These are phyloP conservation scores for Rhimphoctona megacephalus DNA, from an alignment of 2,888 invertebrate species.

Conservation along the genomic window DNA sequence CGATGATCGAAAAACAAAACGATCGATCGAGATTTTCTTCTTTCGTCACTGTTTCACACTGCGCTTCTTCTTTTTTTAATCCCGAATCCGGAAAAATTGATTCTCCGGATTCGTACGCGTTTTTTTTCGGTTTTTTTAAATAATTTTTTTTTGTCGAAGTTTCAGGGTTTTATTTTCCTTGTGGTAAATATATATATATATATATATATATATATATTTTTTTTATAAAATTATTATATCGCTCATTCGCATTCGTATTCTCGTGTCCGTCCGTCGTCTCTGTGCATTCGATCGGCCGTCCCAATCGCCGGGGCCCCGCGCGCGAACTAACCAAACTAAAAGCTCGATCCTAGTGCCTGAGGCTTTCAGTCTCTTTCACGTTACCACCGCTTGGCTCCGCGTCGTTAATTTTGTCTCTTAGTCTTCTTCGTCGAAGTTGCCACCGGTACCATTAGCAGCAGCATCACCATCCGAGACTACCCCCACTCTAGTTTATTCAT, in stretches of 20 bases:
- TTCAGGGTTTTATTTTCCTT: neutral
- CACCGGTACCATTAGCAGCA: conserved; percentile 63
- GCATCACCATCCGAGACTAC: conserved; percentile 60
- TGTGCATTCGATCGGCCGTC: conserved; percentile 78
- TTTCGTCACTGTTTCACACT: conserved; percentile 66
- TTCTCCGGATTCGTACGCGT: conserved; percentile 29
- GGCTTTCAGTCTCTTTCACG: conserved; percentile 71
- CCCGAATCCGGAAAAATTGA: conserved; percentile 60
- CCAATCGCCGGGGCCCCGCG: conserved; percentile 84
- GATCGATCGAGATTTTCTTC: conserved; percentile 57
- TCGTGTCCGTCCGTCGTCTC: conserved; percentile 72
- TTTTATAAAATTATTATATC: conserved; percentile 40
- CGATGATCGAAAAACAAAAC: conserved; percentile 49
- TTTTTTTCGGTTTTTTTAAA: conserved; percentile 7
- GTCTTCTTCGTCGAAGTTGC: conserved; percentile 54
- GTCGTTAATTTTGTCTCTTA: conserved; percentile 67
- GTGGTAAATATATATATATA: too few species aligned
- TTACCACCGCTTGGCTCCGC: conserved; percentile 69
- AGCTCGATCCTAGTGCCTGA: conserved; percentile 72
- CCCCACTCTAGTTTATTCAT: conserved; percentile 51
- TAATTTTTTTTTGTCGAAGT: conserved; percentile 8
- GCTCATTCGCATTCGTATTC: conserved; percentile 68
- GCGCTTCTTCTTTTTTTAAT: conserved; percentile 42
- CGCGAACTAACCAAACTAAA: conserved; percentile 84
- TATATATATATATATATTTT: too few species aligned